phyloP scores from a whole-genome alignment of 2,797 vertebrate genomes.

The Garrulus glandarius region DNA sequence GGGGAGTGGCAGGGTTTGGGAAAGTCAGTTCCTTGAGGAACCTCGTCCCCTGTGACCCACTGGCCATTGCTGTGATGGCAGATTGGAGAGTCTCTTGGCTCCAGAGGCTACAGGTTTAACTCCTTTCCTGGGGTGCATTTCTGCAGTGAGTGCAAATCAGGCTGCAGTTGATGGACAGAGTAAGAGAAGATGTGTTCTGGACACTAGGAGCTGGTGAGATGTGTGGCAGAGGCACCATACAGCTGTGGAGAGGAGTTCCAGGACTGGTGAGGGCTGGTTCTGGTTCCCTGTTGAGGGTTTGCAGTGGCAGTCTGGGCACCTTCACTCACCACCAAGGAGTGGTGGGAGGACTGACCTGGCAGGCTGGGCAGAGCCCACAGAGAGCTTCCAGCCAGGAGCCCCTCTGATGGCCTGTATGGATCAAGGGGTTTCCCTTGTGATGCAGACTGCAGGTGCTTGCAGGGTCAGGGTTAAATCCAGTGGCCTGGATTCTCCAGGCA shows the following conservation, averaged over 20 bases:
- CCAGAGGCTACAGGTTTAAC: background rate
- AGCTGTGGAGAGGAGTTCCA: background rate
- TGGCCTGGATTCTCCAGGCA: background rate
- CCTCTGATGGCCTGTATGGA: background rate
- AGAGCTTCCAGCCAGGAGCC: background rate
- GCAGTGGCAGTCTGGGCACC: background rate
- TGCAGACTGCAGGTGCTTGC: background rate
- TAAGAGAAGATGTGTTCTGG: background rate
- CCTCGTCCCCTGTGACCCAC: background rate
- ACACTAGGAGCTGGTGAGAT: background rate
- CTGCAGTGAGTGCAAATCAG: background rate
- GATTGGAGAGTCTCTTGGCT: background rate
- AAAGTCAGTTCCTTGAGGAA: background rate
- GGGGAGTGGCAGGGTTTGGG: background rate
- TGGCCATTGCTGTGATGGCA: background rate
- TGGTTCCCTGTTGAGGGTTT: background rate
- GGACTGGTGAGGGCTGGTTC: background rate
- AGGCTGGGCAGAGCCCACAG: background rate
- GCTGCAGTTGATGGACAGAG: background rate
- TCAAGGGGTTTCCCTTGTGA: background rate
- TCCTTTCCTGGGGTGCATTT: background rate
- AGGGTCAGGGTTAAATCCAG: background rate
- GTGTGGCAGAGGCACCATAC: rapidly evolving
- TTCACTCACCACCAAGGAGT: background rate
- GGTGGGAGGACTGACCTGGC: background rate